Evolutionary conservation across 2,113 vertebrate genomes (phyloP), one percentile per base, ranked within the genome.

Genomic region (Lethenteron camtschaticum): DNA sequence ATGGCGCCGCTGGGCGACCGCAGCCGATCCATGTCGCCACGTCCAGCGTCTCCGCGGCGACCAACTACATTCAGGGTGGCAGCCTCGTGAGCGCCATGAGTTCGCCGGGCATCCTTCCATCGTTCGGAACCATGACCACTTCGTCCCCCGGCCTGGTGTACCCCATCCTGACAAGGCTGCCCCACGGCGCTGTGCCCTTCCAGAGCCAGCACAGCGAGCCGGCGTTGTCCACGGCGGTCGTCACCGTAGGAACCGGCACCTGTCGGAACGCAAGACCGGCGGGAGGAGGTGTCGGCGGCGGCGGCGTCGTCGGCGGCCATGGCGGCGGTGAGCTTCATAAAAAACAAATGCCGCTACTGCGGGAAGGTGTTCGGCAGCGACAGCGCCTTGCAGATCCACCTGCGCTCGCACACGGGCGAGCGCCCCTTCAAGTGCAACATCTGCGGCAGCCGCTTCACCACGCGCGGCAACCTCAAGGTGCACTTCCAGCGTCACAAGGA

Each of bases 321-420:
- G 63, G 18, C 11, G 24, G 70, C 78, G 41, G 82, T 82, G 2
- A 74, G 76, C 18, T 81, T 81, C 56, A 80, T 79, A 14, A 74
- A 79, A 2, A 88, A 92, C 66, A 81, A 84, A n/a, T 92, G 89
- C 69, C 83, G 86, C 1, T 92, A 87, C 63, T 94, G 89, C 13
- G 88, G 86, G 11, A 94, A 94, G 76, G 82, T 86, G 2, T 81
- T 94, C n/a, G 88, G 88, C 70, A 90, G 87, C 13, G 89, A 94
- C 68, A 91, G 88, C 1, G 90, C 89, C 2, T 81, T 91, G 56
- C 89, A 92, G 77, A 92, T 94, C 77, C 89, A 94, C 55, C 81
- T 94, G 70, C 80, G 89, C 55, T 94, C 89, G 1, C 89, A 94
- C 70, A 94, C 89, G 0, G 89, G 89, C 0, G 89, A 94, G 73